A percentile compares a stretch with the other conserved stretches of the same genome.
These are phyloP conservation scores for Picus viridis DNA, from an alignment of 2,797 vertebrate species.

Conservation along the genomic window DNA sequence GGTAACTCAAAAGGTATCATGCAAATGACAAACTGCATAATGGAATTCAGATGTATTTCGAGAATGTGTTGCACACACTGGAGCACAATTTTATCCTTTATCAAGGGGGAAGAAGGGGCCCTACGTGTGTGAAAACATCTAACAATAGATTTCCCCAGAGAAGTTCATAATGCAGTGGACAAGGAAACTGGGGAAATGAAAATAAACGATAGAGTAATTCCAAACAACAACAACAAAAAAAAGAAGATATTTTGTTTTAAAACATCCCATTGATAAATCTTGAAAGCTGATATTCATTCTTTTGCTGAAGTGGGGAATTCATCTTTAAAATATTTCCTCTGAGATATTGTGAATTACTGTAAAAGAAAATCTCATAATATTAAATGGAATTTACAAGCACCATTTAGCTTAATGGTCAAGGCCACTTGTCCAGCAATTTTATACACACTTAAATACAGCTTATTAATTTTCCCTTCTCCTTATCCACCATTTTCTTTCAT, in stretches of 20 bases:
- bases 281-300: conserved; percentile 41
- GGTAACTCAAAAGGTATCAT: conserved; percentile 68
- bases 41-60: conserved; percentile 64
- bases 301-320: conserved; percentile 37
- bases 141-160: conserved; percentile 67
- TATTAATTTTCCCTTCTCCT: conserved; percentile 42
- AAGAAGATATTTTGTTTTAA: conserved; percentile 59
- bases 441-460: conserved; percentile 24
- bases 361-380: conserved; percentile 38
- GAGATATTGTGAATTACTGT: conserved; percentile 28
- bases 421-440: conserved; percentile 48
- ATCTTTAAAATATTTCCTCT: conserved; percentile 61
- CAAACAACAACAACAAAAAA: neutral
- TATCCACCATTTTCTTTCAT: conserved; percentile 8
- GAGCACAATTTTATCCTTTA: conserved; percentile 60
- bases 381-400: conserved; percentile 62
- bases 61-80: conserved; percentile 42
- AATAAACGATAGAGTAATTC: conserved; percentile 64
- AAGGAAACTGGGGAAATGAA: conserved; percentile 51
- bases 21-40: conserved; percentile 68
- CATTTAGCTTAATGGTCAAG: conserved; percentile 56
- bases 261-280: conserved; percentile 44
- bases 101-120: conserved; percentile 27
- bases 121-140: conserved; percentile 45
- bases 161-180: conserved; percentile 44